Evolutionary conservation across 1,140 invertebrate species (phyloP), one percentile per base, ranked within the genome.

Genomic region (Drosophila arizonae): DNA sequence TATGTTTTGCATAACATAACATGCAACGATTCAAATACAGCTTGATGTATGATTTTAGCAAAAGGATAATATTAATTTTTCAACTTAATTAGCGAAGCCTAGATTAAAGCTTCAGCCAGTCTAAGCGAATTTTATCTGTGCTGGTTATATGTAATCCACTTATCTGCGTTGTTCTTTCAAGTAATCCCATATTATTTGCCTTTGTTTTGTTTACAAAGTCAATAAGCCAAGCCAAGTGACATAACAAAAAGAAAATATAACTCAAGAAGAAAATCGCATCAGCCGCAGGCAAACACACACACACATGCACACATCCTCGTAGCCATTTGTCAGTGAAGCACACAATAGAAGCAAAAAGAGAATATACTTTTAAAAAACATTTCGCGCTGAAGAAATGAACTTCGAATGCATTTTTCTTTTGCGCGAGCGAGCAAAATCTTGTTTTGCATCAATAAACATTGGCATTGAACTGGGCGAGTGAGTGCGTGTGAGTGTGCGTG

Each of bases 371-470:
- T 9, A 30, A 39, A 63, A 70, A 41, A 41, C 50, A 11, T 41
- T 66, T 41, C 10, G 43, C 36, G 15, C 45, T 36, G 17, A 61
- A 60, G 50, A 61, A 63, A 33, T 41, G 30, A 66, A 66, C 69
- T 61, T 46, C 41, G 26, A 73, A 80, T 56, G 64, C 67, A 39
- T 72, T 81, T 76, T 68, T 69, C 69, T 69, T 64, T 69, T 60
- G 63, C 60, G 74, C 60, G 24, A 48, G 63, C 30, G 65, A 69
- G 67, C 51, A 81, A 78, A 87, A 86, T 78, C 82, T 87, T 78
- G 76, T 87, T 86, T 87, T 86, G 82, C 82, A 82, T 86, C 82
- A 79, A 87, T 82, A 86, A 86, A 86, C 82, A 86, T 86, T 86
- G 82, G 82, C 82, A 81, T 87, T 82, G 79, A 24, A 24, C 21